Conservation (phyloP, 2,888 invertebrate genomes). For the Spisula subtruncata region DNA sequence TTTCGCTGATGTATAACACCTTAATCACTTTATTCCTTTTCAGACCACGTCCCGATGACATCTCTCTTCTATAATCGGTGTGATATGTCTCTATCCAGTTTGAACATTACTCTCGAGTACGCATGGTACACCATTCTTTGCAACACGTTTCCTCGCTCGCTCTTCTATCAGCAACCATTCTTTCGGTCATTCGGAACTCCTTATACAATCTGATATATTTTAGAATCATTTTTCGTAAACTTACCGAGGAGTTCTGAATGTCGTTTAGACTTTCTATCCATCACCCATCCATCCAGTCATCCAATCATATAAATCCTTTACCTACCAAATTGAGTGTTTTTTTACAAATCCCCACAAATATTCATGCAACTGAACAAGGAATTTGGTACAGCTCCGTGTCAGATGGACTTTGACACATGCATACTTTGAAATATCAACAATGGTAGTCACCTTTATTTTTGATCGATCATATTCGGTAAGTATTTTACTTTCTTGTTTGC, state of each 20-base stretch:
- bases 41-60: not conserved
- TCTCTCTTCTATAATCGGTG: not conserved
- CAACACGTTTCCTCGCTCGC: not conserved
- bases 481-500: not conserved
- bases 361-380: not conserved
- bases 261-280: not conserved
- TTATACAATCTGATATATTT: too few species aligned
- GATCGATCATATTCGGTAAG: not conserved
- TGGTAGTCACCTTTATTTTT: constrained; percentile 9
- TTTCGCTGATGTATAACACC: not conserved
- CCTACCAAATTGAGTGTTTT: not conserved
- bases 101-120: not conserved
- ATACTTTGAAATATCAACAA: not conserved
- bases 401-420: not conserved
- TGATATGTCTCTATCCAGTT: not conserved
- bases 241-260: too few species aligned
- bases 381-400: not conserved
- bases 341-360: not conserved
- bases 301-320: not conserved
- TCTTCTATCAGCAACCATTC: constrained; percentile 18
- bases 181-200: not conserved
- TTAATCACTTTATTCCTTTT: constrained; percentile 25
- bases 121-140: not conserved
- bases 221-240: too few species aligned
- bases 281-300: constrained; percentile 24